A percentile compares a stretch with the other conserved stretches of the same genome.
Conservation (phyloP, 2,888 invertebrate genomes). For the Macropis europaea region DNA sequence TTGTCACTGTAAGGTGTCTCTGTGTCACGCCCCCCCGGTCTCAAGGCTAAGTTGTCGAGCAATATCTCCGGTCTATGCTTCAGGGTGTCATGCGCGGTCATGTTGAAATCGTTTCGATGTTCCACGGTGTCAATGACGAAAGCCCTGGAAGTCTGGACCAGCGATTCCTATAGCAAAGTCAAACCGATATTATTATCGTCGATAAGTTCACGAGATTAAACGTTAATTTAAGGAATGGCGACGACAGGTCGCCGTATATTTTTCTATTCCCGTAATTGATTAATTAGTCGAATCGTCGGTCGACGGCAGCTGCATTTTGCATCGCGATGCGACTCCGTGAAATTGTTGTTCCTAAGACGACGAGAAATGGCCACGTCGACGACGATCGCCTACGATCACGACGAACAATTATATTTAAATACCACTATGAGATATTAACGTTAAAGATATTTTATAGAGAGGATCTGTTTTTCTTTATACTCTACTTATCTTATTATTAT, state of each 20-base stretch:
- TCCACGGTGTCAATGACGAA: background rate
- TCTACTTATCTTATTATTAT: slow-evolving; percentile 4
- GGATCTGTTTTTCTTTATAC: slow-evolving; percentile 19
- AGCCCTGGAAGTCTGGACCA: background rate
- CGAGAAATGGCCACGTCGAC: slow-evolving; percentile 20
- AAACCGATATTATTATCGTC: background rate
- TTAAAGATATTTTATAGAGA: slow-evolving; percentile 52
- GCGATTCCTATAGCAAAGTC: background rate
- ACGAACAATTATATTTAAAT: slow-evolving; percentile 61
- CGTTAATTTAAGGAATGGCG: slow-evolving; percentile 30
- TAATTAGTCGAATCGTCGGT: slow-evolving; percentile 40
- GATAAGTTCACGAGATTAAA: slow-evolving; percentile 36
- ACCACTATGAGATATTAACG: slow-evolving; percentile 58
- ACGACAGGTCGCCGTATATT: slow-evolving; percentile 32
- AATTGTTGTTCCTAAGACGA: slow-evolving; percentile 68
- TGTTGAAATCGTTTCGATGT: no score
- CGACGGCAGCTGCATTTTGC: slow-evolving; percentile 22
- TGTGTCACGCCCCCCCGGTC: no score
- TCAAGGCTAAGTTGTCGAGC: no score
- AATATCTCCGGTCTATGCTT: background rate
- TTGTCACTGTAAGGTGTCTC: no score
- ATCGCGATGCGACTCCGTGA: slow-evolving; percentile 49
- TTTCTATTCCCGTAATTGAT: slow-evolving; percentile 36
- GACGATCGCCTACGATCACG: slow-evolving; percentile 38
- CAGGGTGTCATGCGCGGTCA: no score